phyloP scores from a whole-genome alignment of 2,888 invertebrate genomes.

The Andrena chrysosceles region DNA sequence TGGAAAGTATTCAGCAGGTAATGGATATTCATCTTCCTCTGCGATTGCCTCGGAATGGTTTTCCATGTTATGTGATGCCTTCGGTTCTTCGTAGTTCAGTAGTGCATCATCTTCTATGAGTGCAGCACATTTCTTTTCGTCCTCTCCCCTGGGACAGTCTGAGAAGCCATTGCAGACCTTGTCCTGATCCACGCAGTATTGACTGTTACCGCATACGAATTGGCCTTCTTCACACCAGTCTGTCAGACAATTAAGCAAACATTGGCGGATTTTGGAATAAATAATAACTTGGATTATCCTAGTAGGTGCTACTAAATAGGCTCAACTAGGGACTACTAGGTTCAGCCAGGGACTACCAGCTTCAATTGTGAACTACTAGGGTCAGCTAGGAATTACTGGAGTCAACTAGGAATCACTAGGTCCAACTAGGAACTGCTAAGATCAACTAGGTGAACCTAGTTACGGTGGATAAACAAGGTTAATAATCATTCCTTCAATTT shows the following conservation, averaged over 20 bases:
- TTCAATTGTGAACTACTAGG: too few relatives aligned
- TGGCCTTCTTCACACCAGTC: conserved; percentile 91
- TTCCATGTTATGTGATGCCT: not conserved
- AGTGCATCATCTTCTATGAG: conserved; percentile 78
- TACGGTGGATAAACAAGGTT: too few relatives aligned
- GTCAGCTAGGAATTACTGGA: too few relatives aligned
- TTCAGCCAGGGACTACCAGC: too few relatives aligned
- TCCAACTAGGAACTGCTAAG: too few relatives aligned
- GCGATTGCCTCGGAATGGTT: not conserved
- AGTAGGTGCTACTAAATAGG: not conserved
- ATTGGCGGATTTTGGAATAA: not conserved
- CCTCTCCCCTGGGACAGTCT: conserved; percentile 91
- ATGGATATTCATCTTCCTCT: not conserved
- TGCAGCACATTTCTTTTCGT: conserved; percentile 90
- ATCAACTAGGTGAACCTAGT: too few relatives aligned
- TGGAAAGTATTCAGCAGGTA: not conserved
- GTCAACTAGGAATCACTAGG: too few relatives aligned
- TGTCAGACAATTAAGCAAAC: conserved; percentile 80
- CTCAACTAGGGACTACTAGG: too few relatives aligned
- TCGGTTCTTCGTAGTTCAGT: conserved; percentile 1
- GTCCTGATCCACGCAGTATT: conserved; percentile 88
- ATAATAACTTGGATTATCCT: not conserved
- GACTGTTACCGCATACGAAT: conserved; percentile 91
- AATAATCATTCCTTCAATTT: too few relatives aligned
- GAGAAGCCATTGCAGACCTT: conserved; percentile 90